Evolutionary conservation across 2,888 invertebrate genomes (phyloP).

Genomic region (Hydrotaea cyrtoneurina): DNA sequence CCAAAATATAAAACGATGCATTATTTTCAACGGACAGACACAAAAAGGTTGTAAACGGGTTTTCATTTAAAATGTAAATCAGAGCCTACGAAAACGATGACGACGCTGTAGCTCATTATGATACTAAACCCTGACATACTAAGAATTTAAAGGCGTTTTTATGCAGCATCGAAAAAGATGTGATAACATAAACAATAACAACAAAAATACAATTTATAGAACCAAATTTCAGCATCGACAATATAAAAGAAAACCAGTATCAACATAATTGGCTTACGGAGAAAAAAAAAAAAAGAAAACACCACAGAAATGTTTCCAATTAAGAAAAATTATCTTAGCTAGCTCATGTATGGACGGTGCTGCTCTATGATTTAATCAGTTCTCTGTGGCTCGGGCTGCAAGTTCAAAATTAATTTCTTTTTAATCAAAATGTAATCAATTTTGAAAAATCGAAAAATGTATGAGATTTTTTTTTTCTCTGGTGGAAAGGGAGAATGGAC

Average conservation of each 20-base stretch:
- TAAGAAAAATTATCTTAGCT: not conserved
- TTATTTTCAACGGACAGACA: not conserved
- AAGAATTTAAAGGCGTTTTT: constrained; percentile 36
- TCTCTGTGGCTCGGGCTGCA: not conserved
- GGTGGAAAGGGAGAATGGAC: not conserved
- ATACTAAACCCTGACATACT: constrained; percentile 27
- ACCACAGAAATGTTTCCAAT: not conserved
- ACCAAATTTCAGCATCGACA: not conserved
- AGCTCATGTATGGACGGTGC: not conserved
- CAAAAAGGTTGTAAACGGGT: not conserved
- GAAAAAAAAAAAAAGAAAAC: not conserved
- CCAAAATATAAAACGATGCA: too few species aligned
- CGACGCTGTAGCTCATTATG: constrained; percentile 34
- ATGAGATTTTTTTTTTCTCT: constrained; percentile 51
- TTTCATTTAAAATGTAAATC: constrained; percentile 4
- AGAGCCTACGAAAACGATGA: not conserved
- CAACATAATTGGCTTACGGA: not conserved
- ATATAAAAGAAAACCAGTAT: not conserved
- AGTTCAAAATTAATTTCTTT: constrained; percentile 54
- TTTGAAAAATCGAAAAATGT: constrained; percentile 50
- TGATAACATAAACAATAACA: not conserved
- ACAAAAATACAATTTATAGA: not conserved
- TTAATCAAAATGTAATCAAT: constrained; percentile 65
- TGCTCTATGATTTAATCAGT: constrained; percentile 55
- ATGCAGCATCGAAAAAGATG: not conserved